A percentile compares a stretch with the other conserved stretches of the same genome.
phyloP scores from a whole-genome alignment of 2,888 invertebrate genomes.

The Cheilosia scutellata region DNA sequence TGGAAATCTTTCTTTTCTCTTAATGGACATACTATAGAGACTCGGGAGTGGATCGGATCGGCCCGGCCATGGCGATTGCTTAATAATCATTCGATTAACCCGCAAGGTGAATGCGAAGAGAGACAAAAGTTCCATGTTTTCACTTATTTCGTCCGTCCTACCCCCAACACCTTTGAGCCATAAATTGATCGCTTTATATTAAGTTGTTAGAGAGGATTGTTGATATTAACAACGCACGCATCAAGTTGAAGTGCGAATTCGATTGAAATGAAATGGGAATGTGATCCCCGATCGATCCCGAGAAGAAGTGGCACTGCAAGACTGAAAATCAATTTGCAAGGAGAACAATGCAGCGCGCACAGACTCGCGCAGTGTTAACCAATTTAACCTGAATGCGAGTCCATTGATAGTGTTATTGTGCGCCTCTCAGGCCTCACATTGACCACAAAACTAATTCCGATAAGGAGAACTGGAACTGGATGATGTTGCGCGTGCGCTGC shows the following conservation, averaged over 20 bases:
- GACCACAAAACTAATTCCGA: conserved; percentile 74
- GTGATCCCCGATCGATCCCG: not conserved
- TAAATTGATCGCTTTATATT: conserved; percentile 73
- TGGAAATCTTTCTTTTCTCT: conserved; percentile 74
- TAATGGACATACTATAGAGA: conserved; percentile 44
- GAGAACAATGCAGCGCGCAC: conserved; percentile 8
- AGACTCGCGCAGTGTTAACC: conserved; percentile 44
- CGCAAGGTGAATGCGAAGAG: conserved; percentile 43
- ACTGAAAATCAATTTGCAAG: conserved; percentile 51
- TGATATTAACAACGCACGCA: conserved; percentile 59
- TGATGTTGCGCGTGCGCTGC: conserved; percentile 65
- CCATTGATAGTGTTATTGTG: conserved; percentile 63
- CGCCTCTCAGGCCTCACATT: conserved; percentile 7
- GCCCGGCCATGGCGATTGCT: conserved; percentile 60
- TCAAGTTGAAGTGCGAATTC: conserved; percentile 34
- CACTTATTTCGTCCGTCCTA: conserved; percentile 43
- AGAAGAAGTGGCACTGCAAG: not conserved
- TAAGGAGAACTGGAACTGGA: conserved; percentile 48
- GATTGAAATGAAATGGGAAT: conserved; percentile 27
- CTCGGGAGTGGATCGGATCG: not conserved
- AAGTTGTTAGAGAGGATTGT: conserved; percentile 70
- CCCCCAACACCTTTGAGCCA: conserved; percentile 69
- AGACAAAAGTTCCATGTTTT: conserved; percentile 50
- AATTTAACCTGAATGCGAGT: conserved; percentile 72
- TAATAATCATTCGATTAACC: conserved; percentile 76